These are phyloP conservation scores for Schizopygopsis pylzovi DNA, from an alignment of 2,797 vertebrate genomes.

Conservation along the genomic window DNA sequence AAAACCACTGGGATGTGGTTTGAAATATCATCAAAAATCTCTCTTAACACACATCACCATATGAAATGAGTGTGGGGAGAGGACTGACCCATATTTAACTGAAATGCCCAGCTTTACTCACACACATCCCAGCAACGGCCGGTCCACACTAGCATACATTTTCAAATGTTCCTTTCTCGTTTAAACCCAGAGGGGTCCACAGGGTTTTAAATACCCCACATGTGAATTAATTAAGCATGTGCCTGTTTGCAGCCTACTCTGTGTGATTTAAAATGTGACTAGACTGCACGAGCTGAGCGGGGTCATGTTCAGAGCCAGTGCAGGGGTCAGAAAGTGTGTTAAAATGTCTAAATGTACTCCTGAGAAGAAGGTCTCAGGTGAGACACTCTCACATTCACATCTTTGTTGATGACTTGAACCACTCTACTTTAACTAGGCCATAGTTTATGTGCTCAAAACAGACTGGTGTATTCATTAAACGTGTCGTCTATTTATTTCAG, in stretches of 20 bases:
- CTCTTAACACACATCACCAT: background rate
- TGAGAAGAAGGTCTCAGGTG: background rate
- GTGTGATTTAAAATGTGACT: constrained; percentile 1
- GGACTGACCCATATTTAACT: constrained; percentile 32
- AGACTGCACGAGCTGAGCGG: background rate
- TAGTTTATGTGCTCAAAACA: too few species aligned
- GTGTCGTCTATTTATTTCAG: too few species aligned
- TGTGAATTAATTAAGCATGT: constrained; percentile 25
- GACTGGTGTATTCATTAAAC: too few species aligned
- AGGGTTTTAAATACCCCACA: constrained; percentile 27
- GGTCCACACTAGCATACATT: constrained; percentile 12
- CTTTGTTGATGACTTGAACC: too few species aligned
- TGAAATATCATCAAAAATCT: constrained; percentile 20
- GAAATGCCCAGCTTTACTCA: background rate
- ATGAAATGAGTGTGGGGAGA: background rate
- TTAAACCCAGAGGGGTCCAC: constrained; percentile 11
- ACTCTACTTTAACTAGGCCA: too few species aligned
- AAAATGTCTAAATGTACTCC: background rate
- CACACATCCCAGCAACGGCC: constrained; percentile 16
- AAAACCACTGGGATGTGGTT: constrained; percentile 4
- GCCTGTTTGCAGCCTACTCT: constrained; percentile 11
- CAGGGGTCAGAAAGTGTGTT: constrained; percentile 13
- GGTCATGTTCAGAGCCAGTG: background rate
- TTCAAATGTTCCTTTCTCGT: constrained; percentile 3
- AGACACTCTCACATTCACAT: background rate